These are phyloP conservation scores for Mnemiopsis leidyi DNA, from an alignment of 37 sponge, comb jelly and placozoan genomes.

Conservation along the genomic window DNA sequence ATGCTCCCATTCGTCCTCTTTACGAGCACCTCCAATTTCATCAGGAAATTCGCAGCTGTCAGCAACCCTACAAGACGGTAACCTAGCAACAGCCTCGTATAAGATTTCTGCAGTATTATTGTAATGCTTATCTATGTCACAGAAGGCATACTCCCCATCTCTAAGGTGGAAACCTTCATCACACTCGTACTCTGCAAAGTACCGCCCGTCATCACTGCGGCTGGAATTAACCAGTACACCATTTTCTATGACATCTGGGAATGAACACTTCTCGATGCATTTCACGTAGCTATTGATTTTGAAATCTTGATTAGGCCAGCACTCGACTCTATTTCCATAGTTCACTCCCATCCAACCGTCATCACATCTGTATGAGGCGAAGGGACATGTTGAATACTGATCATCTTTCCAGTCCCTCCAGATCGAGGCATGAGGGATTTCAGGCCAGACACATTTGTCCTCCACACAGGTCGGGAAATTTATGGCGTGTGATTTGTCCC, in stretches of 20 bases:
- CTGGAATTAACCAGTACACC: background rate
- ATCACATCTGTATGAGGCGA: background rate
- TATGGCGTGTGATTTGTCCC: background rate
- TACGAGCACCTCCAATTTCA: background rate
- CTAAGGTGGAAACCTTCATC: background rate
- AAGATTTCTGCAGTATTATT: background rate
- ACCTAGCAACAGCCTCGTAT: background rate
- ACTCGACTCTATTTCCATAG: background rate
- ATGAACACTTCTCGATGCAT: background rate
- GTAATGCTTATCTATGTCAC: background rate
- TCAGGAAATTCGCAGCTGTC: conserved; percentile 27
- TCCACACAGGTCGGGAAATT: background rate
- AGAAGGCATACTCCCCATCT: background rate
- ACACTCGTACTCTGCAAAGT: background rate
- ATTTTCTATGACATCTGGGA: conserved; percentile 22
- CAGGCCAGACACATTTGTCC: background rate
- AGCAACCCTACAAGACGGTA: background rate
- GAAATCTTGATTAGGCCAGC: background rate
- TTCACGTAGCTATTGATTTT: background rate
- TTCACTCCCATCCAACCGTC: background rate
- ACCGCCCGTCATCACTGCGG: background rate
- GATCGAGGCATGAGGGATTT: background rate
- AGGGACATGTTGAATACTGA: background rate
- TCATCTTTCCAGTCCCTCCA: background rate
- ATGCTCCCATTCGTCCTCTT: background rate